Evolutionary conservation across 2,888 invertebrate genomes (phyloP).

Genomic region (Diarsia mendica): DNA sequence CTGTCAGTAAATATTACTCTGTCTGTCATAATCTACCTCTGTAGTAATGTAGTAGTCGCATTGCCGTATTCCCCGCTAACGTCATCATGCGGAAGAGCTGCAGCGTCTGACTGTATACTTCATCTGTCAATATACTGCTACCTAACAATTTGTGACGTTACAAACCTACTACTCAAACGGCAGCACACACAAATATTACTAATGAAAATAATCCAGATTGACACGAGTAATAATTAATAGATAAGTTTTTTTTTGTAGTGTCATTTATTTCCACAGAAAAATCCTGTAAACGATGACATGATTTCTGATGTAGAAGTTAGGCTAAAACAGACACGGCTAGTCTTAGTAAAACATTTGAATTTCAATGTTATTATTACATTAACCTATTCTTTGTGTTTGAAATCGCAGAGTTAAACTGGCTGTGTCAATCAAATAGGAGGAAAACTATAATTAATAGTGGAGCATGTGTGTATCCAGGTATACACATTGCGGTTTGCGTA

Average conservation of each 20-base stretch:
- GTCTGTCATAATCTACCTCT: not conserved
- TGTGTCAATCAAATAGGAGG: slow-evolving; percentile 50
- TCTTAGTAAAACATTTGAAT: slow-evolving; percentile 6
- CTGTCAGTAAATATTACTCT: not conserved
- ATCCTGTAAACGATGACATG: not conserved
- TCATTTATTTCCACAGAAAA: not conserved
- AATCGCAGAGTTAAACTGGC: slow-evolving; percentile 21
- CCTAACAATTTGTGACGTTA: not conserved
- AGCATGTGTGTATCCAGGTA: slow-evolving; percentile 53
- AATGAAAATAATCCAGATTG: slow-evolving; percentile 12
- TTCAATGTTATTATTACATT: not conserved
- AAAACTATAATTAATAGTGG: slow-evolving; percentile 56
- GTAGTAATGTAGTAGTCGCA: not conserved
- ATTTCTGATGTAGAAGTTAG: not conserved
- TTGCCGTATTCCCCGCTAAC: not conserved
- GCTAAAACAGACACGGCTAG: not conserved
- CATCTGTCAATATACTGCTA: slow-evolving; percentile 2
- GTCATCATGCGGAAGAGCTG: not conserved
- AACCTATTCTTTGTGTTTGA: slow-evolving; percentile 18
- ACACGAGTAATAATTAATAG: not conserved
- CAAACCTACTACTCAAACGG: not conserved
- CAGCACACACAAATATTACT: slow-evolving; percentile 1
- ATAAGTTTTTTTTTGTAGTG: not conserved
- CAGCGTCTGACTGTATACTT: not conserved
- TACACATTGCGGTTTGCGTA: slow-evolving; percentile 70